Conservation (phyloP, 2,888 invertebrate genomes). For the Drosophila multiciliata region DNA sequence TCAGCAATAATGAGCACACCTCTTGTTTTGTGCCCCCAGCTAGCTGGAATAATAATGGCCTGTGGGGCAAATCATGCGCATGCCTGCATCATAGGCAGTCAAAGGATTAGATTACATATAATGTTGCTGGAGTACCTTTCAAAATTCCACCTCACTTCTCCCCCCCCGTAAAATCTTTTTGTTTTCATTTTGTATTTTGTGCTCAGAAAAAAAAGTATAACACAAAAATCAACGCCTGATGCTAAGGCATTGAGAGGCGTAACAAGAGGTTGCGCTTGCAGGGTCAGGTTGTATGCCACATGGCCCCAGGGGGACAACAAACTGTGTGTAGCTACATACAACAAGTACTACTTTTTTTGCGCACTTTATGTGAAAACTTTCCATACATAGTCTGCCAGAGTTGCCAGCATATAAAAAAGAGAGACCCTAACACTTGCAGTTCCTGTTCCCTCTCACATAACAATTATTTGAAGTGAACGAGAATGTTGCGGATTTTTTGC, state of each 20-base stretch:
- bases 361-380: constrained; percentile 43
- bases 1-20: constrained; percentile 37
- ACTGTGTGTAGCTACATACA: constrained; percentile 41
- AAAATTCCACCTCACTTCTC: not conserved
- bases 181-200: constrained; percentile 36
- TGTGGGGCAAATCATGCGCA: constrained; percentile 26
- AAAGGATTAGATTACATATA: constrained; percentile 38
- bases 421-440: constrained; percentile 20
- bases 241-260: constrained; percentile 4
- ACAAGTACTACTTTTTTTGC: constrained; percentile 28
- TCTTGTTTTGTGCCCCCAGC: constrained; percentile 14
- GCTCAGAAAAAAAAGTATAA: constrained; percentile 35
- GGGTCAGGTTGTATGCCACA: constrained; percentile 37
- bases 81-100: constrained; percentile 29
- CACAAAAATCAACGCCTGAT: constrained; percentile 47
- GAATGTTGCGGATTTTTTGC: constrained; percentile 26
- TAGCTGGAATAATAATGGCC: constrained; percentile 36
- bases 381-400: constrained; percentile 25
- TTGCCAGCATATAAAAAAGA: constrained; percentile 2
- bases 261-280: constrained; percentile 8
- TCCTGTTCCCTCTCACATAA: constrained; percentile 34
- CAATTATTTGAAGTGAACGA: constrained; percentile 56
- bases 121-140: not conserved
- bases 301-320: constrained; percentile 32
- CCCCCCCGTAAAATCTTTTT: constrained; percentile 11